Conservation (phyloP, 2,888 invertebrate genomes). For the Salticus scenicus region DNA sequence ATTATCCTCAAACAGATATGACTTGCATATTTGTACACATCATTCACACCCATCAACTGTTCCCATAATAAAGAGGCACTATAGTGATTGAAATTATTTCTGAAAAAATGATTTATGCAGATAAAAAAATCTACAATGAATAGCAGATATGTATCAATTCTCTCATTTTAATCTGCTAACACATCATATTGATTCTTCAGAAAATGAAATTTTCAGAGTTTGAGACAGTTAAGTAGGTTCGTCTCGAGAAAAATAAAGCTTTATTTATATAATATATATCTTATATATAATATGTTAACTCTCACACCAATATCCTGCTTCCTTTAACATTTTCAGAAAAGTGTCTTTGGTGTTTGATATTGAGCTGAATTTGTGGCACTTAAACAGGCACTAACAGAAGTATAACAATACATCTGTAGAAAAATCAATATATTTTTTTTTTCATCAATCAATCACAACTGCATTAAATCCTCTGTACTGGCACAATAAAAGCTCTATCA, state of each 20-base stretch:
- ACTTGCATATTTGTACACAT: slow-evolving; percentile 51
- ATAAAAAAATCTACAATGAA: slow-evolving; percentile 50
- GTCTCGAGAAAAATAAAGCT: slow-evolving; percentile 63
- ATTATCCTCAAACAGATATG: slow-evolving; percentile 9
- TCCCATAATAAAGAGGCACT: slow-evolving; percentile 67
- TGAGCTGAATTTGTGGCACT: slow-evolving; percentile 68
- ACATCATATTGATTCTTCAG: slow-evolving; percentile 35
- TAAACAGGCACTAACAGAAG: slow-evolving; percentile 66
- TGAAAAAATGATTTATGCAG: slow-evolving; percentile 40
- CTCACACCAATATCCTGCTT: slow-evolving; percentile 46
- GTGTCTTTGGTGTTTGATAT: slow-evolving; percentile 68
- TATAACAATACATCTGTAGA: slow-evolving; percentile 36
- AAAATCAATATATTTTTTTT: slow-evolving; percentile 39
- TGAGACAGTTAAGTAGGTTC: slow-evolving; percentile 49
- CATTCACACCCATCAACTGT: slow-evolving; percentile 47
- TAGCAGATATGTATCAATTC: slow-evolving; percentile 65
- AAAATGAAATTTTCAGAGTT: slow-evolving; percentile 31
- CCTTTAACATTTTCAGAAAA: slow-evolving; percentile 30
- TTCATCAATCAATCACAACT: slow-evolving; percentile 49
- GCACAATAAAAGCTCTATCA: slow-evolving; percentile 68
- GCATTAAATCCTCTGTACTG: slow-evolving; percentile 62
- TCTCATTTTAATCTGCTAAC: slow-evolving; percentile 52
- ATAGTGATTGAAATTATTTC: slow-evolving; percentile 59
- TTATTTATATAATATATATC: slow-evolving; percentile 28
- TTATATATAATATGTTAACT: slow-evolving; percentile 42